Conservation (phyloP, 23 tunicate species). For the Oikopleura dioica region DNA sequence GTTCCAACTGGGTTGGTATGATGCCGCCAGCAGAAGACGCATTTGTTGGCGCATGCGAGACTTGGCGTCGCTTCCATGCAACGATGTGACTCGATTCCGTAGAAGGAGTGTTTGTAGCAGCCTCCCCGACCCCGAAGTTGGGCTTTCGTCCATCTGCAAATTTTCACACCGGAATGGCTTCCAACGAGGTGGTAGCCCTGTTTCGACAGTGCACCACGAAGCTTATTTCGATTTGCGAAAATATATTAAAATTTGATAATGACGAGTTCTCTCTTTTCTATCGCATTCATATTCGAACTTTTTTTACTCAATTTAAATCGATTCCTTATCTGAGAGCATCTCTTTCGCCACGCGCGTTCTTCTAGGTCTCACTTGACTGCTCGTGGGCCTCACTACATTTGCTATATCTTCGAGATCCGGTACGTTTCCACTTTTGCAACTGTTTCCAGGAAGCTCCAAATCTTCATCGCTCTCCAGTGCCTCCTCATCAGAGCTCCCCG, state of each 20-base stretch:
- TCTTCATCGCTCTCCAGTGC: no score
- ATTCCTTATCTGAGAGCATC: background rate
- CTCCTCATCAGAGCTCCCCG: no score
- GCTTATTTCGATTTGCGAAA: no score
- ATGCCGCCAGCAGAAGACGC: constrained; percentile 97
- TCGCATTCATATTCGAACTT: no score
- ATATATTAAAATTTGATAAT: no score
- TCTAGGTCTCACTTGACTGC: background rate
- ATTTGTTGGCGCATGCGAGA: constrained; percentile 91
- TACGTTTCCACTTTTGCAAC: background rate
- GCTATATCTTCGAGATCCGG: background rate
- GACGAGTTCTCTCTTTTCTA: no score
- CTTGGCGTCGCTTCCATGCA: constrained; percentile 97
- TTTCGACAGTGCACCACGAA: background rate
- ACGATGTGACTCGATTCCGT: constrained; percentile 87
- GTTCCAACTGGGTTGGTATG: constrained; percentile 98
- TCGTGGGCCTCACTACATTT: background rate
- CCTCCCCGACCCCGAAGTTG: constrained; percentile 97
- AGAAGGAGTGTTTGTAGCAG: constrained; percentile 90
- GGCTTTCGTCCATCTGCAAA: constrained; percentile 89
- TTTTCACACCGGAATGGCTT: constrained; percentile 72
- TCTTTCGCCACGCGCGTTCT: background rate
- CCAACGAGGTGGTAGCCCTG: constrained; percentile 68
- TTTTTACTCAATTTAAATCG: no score
- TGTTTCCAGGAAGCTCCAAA: no score